Percentiles rank a stretch among this genome's conserved stretches.
These are phyloP conservation scores for Caenorhabditis inopinata DNA, from an alignment of 1,140 invertebrate species.

Conservation along the genomic window DNA sequence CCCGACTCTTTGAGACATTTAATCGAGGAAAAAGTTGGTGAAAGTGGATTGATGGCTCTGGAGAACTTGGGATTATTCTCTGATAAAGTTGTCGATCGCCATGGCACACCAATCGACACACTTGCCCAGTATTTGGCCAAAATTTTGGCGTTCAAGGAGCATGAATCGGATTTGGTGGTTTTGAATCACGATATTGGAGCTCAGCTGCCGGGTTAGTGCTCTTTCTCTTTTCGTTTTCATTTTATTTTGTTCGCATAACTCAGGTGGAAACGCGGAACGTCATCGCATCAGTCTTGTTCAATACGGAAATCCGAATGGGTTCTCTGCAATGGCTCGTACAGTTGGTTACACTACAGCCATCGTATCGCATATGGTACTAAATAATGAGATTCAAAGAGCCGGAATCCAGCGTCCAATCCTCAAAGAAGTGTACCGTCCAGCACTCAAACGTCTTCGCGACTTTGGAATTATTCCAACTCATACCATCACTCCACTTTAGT, in stretches of 20 bases:
- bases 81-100: conserved; percentile 76
- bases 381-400: conserved; percentile 75
- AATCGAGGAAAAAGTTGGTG: conserved; percentile 75
- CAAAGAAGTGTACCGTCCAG: conserved; percentile 69
- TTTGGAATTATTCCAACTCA: conserved; percentile 68
- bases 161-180: conserved; percentile 89
- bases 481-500: conserved; percentile 45
- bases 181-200: conserved; percentile 89
- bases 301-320: conserved; percentile 82
- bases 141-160: conserved; percentile 76
- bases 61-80: conserved; percentile 80
- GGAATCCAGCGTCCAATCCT: conserved; percentile 68
- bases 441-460: conserved; percentile 67
- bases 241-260: not conserved
- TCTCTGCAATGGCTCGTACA: conserved; percentile 95
- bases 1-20: conserved; percentile 86
- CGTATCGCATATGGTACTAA: conserved; percentile 91
- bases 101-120: conserved; percentile 84
- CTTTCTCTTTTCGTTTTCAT: too few species aligned
- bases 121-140: conserved; percentile 83
- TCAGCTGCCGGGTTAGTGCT: conserved; percentile 84
- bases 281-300: conserved; percentile 87
- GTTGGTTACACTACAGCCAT: conserved; percentile 95
- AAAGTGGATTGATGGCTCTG: conserved; percentile 58
- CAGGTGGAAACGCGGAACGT: conserved; percentile 71